Evolutionary conservation across 2,888 invertebrate species (phyloP), one percentile per base, ranked within the genome.

Genomic region (Spilarctia lutea): DNA sequence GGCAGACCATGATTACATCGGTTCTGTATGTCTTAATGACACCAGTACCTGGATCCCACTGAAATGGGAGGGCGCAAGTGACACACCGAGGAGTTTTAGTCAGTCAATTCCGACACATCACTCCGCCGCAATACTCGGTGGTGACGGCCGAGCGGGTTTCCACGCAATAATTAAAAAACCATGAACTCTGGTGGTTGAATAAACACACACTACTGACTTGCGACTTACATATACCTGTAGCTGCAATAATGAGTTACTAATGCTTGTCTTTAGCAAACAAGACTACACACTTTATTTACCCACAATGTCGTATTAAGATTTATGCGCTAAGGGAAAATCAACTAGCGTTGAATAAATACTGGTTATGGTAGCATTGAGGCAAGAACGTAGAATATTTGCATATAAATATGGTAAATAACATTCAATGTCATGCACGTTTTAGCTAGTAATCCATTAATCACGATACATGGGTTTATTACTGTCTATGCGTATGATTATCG

Each of bases 321-420:
- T 71, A 65, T 35, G 45, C 27, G 35, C 27, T 66, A 35, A 66
- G 66, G 72, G 72, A 52, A 65, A 72, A 72, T 35, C 30, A 45
- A 39, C 30, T 27, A 45, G 27, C 65, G 39, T 65, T 42, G 60
- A 70, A 60, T 30, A 70, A 65, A 45, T 65, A 52, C 71, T 73
- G 39, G 56, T 72, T 78, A 78, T 68, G 76, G 74, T 52, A 75
- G 65, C 71, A 72, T 71, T 71, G 65, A 77, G 69, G 73, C 76
- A 73, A 78, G 67, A 72, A 76, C 65, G 67, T 30, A 13, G 48
- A 0, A n/a, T 27, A 83, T 81, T 83, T 81, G 73, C 82, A 81
- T 83, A 52, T n/a, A 33, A 71, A 79, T 79, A 76, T 79, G 79
- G 81, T 68, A 52, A 82, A 72, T 73, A 77, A 66, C 52, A 71